These are phyloP conservation scores for Bombus vancouverensis DNA, from an alignment of 1,140 invertebrate species.

Conservation along the genomic window DNA sequence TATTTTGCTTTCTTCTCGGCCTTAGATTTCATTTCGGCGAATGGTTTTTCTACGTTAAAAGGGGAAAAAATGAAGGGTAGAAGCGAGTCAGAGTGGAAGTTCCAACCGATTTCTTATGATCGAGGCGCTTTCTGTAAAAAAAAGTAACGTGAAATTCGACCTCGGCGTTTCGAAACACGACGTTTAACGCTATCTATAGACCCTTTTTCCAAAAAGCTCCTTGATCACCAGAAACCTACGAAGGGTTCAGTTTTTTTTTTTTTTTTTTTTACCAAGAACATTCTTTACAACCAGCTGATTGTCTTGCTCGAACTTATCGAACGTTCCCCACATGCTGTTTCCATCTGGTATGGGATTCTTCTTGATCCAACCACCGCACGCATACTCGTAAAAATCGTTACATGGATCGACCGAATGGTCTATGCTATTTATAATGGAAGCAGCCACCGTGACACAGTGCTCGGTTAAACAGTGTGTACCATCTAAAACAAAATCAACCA, in stretches of 20 bases:
- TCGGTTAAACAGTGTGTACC: constrained; percentile 88
- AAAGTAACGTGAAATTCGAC: neutral
- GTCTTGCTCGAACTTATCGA: constrained; percentile 95
- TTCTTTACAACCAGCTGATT: constrained; percentile 97
- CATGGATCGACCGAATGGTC: constrained; percentile 93
- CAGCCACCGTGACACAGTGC: constrained; percentile 93
- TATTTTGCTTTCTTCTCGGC: constrained; percentile 94
- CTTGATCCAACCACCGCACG: constrained; percentile 96
- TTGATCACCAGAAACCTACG: constrained; percentile 2
- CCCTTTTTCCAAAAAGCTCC: neutral
- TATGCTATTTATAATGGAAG: constrained; percentile 92
- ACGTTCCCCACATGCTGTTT: constrained; percentile 97
- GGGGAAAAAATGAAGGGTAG: too few relatives aligned
- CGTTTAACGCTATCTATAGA: neutral
- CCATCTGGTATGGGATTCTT: constrained; percentile 95
- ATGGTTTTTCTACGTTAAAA: constrained; percentile 83
- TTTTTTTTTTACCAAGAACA: constrained; percentile 86
- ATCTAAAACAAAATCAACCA: constrained; percentile 63
- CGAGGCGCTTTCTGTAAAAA: neutral
- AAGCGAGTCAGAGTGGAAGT: too few relatives aligned
- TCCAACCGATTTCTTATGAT: neutral
- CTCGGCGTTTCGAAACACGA: too few relatives aligned
- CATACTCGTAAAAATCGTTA: constrained; percentile 96
- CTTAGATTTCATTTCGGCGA: constrained; percentile 86
- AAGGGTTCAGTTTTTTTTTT: constrained; percentile 49